Evolutionary conservation across 1,140 invertebrate genomes (phyloP), one percentile per base, ranked within the genome.

Genomic region (Metopolophium dirhodum): DNA sequence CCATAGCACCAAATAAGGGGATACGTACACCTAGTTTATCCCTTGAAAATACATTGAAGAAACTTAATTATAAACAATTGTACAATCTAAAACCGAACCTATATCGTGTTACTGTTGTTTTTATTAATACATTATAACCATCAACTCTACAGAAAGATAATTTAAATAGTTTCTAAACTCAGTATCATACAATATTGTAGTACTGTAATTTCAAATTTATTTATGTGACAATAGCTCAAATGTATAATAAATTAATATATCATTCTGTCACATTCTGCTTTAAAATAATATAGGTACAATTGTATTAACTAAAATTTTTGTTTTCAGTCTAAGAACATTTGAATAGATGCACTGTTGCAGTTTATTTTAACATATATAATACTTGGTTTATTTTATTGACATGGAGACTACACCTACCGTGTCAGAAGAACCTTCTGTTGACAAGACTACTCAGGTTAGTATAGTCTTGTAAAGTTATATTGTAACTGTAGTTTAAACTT

Each of bases 381-480:
- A 57, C 30, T 85, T 93, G 20, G 45, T 85, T 93, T 7, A 86
- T 54, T 86, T 49, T 86, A 54, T 93, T 57, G 30, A 93, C 23
- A 93, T 93, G 91, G 91, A 93, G 37, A 41, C 47, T 86, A 83
- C 35, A 86, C 1, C 91, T 86, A 37, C 82, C 41, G n/a, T 41
- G n/a, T 37, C 61, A 45, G 82, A 93, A 86, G 91, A 93, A 57
- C 35, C 91, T 45, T 85, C 82, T 93, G n/a, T 57, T 22, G 49
- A 86, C 49, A 86, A 51, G 30, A 23, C 9, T 92, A 35, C 30
- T 92, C 41, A 83, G 35, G 91, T 93, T 54, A 41, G 82, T 86
- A 86, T 3, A n/a, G 41, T 89, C 9, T 41, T 37, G 3, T 37
- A 54, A 54, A 51, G n/a, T 54, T 51, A 1, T 30, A 23, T 54